Base-by-base conservation (phyloP, 2,888 invertebrate genomes). In the Lomographa bimaculata region DNA sequence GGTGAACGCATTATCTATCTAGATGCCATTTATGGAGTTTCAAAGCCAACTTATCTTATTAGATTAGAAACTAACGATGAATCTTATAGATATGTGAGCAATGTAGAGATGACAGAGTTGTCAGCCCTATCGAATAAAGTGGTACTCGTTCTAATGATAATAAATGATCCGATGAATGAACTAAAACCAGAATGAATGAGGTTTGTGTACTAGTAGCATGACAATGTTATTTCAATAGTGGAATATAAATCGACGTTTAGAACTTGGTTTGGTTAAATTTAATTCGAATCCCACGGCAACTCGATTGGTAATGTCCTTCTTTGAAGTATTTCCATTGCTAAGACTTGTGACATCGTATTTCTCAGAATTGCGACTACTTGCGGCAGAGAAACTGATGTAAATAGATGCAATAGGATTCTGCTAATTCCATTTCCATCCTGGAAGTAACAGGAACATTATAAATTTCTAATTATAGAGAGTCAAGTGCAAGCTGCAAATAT, bases 101-200 rank as follows among this genome's bases (percentile, higher is more conserved):
- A 21, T n/a, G n/a, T n/a, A n/a, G n/a, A n/a, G n/a, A n/a, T n/a
- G n/a, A 24, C 50, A 50, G 53, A 54, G 54, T 36, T 32, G 29
- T 27, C 43, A 42, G 33, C 47, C 34, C 49, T 51, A 42, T 33
- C 38, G 24, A 27, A 26, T 50, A 45, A 53, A 51, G 46, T 47
- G 46, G 53, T 50, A 50, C 50, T 44, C 50, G 60, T 53, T 57
- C 30, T 55, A 68, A 65, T 58, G 52, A 57, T 62, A 59, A 69
- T 63, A 63, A 71, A 69, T 65, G 62, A 50, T 52, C 42, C 34
- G 42, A 55, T 46, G 46, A 51, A 44, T 42, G 25, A 42, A 42
- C 35, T 36, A 32, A 37, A 18, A 18, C 35, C 6, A 26, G 27
- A 27, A 18, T 36, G 36, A 42, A 37, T 37, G 42, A 36, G 42